Conservation (phyloP, 1,140 invertebrate species). For the Drosophila kurseongensis region DNA sequence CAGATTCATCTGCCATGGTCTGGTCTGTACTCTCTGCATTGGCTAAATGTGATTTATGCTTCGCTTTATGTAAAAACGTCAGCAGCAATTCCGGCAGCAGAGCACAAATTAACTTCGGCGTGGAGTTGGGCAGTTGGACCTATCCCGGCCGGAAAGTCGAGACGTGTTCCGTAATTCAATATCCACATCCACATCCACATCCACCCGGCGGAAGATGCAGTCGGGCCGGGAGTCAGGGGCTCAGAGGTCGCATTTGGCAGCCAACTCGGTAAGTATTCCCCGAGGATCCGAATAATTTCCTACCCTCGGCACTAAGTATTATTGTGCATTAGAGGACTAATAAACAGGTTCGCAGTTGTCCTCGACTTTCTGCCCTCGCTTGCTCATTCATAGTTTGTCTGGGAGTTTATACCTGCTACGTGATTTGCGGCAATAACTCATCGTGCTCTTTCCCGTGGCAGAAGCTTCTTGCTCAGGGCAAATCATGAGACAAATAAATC, state of each 20-base stretch:
- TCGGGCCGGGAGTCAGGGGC: conserved; percentile 21
- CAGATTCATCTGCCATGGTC: conserved; percentile 6
- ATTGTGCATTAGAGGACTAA: conserved; percentile 83
- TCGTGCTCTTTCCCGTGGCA: conserved; percentile 30
- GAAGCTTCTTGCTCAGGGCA: conserved; percentile 29
- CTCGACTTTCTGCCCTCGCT: conserved; percentile 16
- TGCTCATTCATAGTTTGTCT: conserved; percentile 71
- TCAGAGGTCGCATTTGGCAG: conserved; percentile 80
- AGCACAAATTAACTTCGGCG: conserved; percentile 73
- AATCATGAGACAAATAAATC: conserved; percentile 81
- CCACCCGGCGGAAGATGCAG: conserved; percentile 6
- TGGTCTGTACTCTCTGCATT: conserved; percentile 47
- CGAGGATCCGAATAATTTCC: conserved; percentile 71
- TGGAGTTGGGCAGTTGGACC: conserved; percentile 1
- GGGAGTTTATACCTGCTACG: conserved; percentile 74
- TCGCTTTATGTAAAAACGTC: conserved; percentile 74
- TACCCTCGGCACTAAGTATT: conserved; percentile 82
- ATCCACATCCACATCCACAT: conserved; percentile 7
- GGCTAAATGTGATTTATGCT: conserved; percentile 74
- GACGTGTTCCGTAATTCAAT: conserved; percentile 79
- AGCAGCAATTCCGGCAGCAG: conserved; percentile 68
- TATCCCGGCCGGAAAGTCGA: conserved; percentile 57
- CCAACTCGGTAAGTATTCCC: conserved; percentile 75
- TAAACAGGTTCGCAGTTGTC: conserved; percentile 76
- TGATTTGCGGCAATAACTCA: conserved; percentile 82